These are phyloP conservation scores for Helicolenus hilgendorfi DNA, from an alignment of 2,797 vertebrate species.

Conservation along the genomic window DNA sequence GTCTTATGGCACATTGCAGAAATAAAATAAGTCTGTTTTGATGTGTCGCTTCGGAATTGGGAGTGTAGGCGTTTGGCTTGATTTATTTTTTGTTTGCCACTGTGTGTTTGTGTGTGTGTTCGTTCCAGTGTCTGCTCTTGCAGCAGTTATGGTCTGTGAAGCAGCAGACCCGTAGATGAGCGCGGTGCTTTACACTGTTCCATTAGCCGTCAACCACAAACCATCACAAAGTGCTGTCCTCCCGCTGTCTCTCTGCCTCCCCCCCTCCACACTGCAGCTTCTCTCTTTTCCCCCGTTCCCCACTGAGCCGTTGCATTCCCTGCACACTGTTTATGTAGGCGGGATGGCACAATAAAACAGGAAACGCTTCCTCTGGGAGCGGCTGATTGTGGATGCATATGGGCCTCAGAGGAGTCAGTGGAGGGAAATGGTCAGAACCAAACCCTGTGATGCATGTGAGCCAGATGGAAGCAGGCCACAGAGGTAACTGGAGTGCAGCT, in stretches of 20 bases:
- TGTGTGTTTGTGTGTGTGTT: constrained; percentile 9
- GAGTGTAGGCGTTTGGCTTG: constrained; percentile 61
- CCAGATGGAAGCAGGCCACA: constrained; percentile 32
- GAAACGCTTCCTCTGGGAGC: constrained; percentile 47
- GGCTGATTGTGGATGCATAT: constrained; percentile 57
- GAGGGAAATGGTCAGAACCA: constrained; percentile 40
- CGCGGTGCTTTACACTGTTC: constrained; percentile 57
- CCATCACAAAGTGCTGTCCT: constrained; percentile 66
- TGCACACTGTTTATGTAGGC: constrained; percentile 69
- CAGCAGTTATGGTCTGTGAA: constrained; percentile 50
- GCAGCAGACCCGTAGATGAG: constrained; percentile 47
- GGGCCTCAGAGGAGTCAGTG: constrained; percentile 40
- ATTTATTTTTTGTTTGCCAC: constrained; percentile 43
- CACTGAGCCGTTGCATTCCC: constrained; percentile 63
- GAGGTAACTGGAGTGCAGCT: constrained; percentile 41
- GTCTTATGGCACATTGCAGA: constrained; percentile 1
- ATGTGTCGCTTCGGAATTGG: constrained; percentile 30
- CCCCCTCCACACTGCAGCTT: constrained; percentile 20
- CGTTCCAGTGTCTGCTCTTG: constrained; percentile 23
- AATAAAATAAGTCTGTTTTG: constrained; percentile 24
- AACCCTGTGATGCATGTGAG: constrained; percentile 27
- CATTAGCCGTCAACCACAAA: constrained; percentile 72
- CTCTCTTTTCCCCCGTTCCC: constrained; percentile 47
- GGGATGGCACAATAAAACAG: constrained; percentile 65
- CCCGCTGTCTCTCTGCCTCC: constrained; percentile 63